These are phyloP conservation scores for Mechanitis mazaeus DNA, from an alignment of 2,888 invertebrate genomes.

Conservation along the genomic window DNA sequence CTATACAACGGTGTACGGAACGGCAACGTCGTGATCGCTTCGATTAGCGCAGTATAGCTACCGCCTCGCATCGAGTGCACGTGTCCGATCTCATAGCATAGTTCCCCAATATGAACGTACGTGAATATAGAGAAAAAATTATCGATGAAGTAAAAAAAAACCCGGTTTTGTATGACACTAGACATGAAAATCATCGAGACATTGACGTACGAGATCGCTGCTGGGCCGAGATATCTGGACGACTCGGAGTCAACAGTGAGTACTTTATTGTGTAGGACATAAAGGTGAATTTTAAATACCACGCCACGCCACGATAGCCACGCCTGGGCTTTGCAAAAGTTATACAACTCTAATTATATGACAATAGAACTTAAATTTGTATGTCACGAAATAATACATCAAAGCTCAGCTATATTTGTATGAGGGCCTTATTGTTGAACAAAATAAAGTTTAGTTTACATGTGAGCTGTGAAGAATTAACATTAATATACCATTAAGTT, in stretches of 20 bases:
- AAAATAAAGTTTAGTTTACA: conserved; percentile 7
- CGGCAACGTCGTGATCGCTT: conserved; percentile 52
- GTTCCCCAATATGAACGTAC: conserved; percentile 38
- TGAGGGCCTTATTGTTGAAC: conserved; percentile 13
- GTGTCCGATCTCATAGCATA: conserved; percentile 29
- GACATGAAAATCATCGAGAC: conserved; percentile 64
- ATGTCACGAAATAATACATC: neutral
- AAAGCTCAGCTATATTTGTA: conserved; percentile 5
- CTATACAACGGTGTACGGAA: conserved; percentile 31
- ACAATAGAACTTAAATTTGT: conserved; percentile 10
- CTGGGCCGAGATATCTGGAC: conserved; percentile 64
- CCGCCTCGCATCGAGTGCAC: conserved; percentile 41
- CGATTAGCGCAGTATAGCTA: conserved; percentile 62
- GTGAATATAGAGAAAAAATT: conserved; percentile 53
- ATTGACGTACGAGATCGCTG: conserved; percentile 64
- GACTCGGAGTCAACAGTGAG: conserved; percentile 61
- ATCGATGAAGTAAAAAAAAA: conserved; percentile 67
- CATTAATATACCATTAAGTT: too few species aligned
- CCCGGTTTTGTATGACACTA: conserved; percentile 66
- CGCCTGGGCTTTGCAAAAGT: too few species aligned
- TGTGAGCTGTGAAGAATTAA: too few species aligned
- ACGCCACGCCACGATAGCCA: too few species aligned
- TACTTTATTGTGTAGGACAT: conserved; percentile 14
- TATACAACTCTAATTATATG: neutral
- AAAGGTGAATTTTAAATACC: too few species aligned